Evolutionary conservation across 2,888 invertebrate genomes (phyloP), one percentile per base, ranked within the genome.

Genomic region (Baronia brevicornis): DNA sequence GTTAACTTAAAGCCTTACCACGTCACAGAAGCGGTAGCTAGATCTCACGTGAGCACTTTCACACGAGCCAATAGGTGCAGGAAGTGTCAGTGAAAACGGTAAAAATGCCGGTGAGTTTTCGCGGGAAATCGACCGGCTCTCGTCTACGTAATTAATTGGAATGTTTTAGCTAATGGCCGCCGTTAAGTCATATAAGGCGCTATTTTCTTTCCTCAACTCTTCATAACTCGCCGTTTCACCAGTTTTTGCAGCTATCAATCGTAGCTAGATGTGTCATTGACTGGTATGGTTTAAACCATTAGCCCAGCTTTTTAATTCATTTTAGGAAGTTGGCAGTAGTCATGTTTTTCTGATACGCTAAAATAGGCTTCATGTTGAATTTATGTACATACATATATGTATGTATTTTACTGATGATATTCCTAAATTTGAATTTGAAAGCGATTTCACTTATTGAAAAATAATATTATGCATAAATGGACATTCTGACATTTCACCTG

Each of bases 181-280:
- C 6, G 17, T 17, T 5, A 17, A 17, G 4, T 14, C 28, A 11
- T 36, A 36, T 31, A 32, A 14, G 31, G 36, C 12, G 23, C 20
- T 20, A 15, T 36, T 36, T 36, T 30, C 35, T 30, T 36, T 36
- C 36, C 36, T 29, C n/a, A 15, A 22, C 26, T 27, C 27, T 22
- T 10, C 17, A 26, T 26, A 26, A 21, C 7, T n/a, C n/a, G 15
- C 8, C 13, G 10, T 3, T 1, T 28, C 4, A 8, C 24, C 29
- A 1, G 17, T 26, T 33, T 33, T 29, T 25, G 19, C n/a, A 35
- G 33, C 24, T 34, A 13, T 23, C n/a, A n/a, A n/a, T n/a, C n/a
- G n/a, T n/a, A n/a, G n/a, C n/a, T n/a, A n/a, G n/a, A n/a, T n/a
- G n/a, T n/a, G n/a, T n/a, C n/a, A n/a, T n/a, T n/a, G n/a, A n/a